Conservation (phyloP, 1,140 invertebrate genomes). For the Samia ricini region DNA sequence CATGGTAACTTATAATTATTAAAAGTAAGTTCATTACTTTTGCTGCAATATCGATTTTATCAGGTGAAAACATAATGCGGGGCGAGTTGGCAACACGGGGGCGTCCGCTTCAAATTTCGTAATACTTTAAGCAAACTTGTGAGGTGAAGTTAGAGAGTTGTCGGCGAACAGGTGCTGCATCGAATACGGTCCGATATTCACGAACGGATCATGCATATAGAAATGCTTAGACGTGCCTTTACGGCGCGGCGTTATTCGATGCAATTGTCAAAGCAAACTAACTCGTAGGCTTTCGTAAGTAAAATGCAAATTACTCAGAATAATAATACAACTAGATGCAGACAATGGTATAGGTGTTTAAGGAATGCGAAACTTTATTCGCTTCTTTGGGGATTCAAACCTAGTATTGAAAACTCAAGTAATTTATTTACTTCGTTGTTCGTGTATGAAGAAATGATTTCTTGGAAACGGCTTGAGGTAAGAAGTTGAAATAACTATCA, state of each 20-base stretch:
- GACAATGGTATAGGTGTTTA: too few species aligned
- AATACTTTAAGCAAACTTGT: slow-evolving; percentile 67
- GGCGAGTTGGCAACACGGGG: slow-evolving; percentile 30
- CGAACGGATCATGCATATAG: slow-evolving; percentile 26
- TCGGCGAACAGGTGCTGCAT: slow-evolving; percentile 55
- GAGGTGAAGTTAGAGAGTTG: slow-evolving; percentile 53
- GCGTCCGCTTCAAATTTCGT: slow-evolving; percentile 53
- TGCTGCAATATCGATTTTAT: slow-evolving; percentile 30
- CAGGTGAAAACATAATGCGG: slow-evolving; percentile 54
- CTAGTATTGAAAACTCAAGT: too few species aligned
- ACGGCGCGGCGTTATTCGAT: not conserved
- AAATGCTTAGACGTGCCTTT: slow-evolving; percentile 26
- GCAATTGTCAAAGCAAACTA: slow-evolving; percentile 6
- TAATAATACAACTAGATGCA: too few species aligned
- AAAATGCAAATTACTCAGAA: not conserved
- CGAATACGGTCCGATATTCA: slow-evolving; percentile 53
- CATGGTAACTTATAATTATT: too few species aligned
- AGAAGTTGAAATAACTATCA: too few species aligned
- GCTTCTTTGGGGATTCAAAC: too few species aligned
- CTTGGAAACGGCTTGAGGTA: too few species aligned
- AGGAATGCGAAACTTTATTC: too few species aligned
- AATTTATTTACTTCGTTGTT: too few species aligned
- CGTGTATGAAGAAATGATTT: too few species aligned
- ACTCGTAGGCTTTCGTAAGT: not conserved
- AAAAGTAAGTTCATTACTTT: too few species aligned